Conservation (phyloP, 2,888 invertebrate genomes). For the Drosophila dives region DNA sequence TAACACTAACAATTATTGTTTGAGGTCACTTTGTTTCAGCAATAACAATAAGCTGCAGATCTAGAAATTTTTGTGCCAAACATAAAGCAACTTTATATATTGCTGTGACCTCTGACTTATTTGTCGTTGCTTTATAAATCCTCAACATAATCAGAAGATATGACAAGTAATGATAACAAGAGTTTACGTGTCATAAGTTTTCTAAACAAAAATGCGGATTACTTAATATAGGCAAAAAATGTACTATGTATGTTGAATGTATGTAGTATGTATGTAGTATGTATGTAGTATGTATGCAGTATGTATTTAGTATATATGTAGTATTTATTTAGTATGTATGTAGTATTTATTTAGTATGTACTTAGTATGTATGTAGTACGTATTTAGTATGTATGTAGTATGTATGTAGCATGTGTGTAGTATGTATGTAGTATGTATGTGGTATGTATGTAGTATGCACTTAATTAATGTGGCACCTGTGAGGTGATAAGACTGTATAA, state of each 20-base stretch:
- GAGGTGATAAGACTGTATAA: conserved; percentile 34
- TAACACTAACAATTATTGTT: not conserved
- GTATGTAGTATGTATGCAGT: no score
- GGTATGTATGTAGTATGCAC: no score
- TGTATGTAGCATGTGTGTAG: no score
- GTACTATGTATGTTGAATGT: no score
- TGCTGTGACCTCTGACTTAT: not conserved
- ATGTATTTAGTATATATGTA: no score
- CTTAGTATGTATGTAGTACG: no score
- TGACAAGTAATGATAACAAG: not conserved
- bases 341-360: no score
- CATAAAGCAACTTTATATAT: not conserved
- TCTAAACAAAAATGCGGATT: not conserved
- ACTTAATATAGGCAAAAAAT: no score
- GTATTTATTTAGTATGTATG: no score
- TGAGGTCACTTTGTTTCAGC: not conserved
- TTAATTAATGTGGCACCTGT: not conserved
- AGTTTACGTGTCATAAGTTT: not conserved
- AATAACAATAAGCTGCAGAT: not conserved
- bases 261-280: no score
- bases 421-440: no score
- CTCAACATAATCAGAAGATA: not conserved
- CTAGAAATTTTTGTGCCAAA: not conserved
- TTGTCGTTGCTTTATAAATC: not conserved
- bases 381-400: no score